Evolutionary conservation across 2,888 invertebrate species (phyloP), one percentile per base, ranked within the genome.

Genomic region (Caenorhabditis plicata): DNA sequence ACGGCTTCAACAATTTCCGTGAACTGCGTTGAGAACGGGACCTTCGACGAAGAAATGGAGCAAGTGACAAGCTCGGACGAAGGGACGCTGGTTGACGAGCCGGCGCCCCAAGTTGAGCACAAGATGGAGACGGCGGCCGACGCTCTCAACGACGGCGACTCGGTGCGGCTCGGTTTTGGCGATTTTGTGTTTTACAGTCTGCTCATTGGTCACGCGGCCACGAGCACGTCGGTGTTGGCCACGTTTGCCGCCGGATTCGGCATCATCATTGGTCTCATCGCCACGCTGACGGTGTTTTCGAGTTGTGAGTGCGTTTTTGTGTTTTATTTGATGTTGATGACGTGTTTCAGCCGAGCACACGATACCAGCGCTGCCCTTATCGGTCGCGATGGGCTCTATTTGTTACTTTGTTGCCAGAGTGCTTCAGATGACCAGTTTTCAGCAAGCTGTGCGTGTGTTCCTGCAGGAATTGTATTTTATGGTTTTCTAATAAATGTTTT

Each of bases 151-250:
- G 71, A 69, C 33, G 58, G 55, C 23, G 73, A 66, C 26, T 52
- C 65, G 1, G 47, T 69, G 13, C 71, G 73, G 17, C 72, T 75
- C 17, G 75, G 75, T n/a, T 71, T 75, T 58, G 75, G 75, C 27
- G 75, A 75, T 33, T 75, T 75, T 42, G 74, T 75, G 25, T 75
- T 75, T 65, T 75, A 75, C 62, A 65, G 73, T 53, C 51, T 75
- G 17, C 53, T 75, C n/a, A 69, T 74, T 39, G 75, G 75, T 20
- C 69, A 70, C 50, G 63, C 75, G 2, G 73, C 74, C 5, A 41
- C 48, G 9, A 33, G 50, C 9, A 42, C 13, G 11, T 65, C 66
- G 39, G 23, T 66, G 2, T 3, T 68, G 20, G 70, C 68, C 4
- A 74, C 73, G 1, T 15, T 56, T 23, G 56, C 48, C 17, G 63